Percentiles rank a stretch among this genome's conserved stretches.
These are phyloP conservation scores for Callospermophilus lateralis DNA, from an alignment of 2,113 vertebrate species.

Conservation along the genomic window DNA sequence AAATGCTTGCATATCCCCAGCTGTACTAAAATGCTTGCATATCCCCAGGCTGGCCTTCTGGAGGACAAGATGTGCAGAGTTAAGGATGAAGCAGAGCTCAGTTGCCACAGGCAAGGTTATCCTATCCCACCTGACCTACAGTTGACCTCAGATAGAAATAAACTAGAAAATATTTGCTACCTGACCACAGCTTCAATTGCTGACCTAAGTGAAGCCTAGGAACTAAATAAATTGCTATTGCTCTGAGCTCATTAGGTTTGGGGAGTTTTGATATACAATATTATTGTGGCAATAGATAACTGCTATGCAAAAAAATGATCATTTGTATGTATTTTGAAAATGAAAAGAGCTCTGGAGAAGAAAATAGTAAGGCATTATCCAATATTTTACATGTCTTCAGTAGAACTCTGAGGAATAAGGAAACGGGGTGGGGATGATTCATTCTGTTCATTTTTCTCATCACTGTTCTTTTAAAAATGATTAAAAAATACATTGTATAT, in stretches of 20 bases:
- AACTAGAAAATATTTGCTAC: not conserved
- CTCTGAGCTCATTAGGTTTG: not conserved
- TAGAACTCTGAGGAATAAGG: not conserved
- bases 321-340: not conserved
- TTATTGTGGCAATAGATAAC: not conserved
- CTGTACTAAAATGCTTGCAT: not conserved
- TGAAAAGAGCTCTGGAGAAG: not conserved
- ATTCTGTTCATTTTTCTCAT: not conserved
- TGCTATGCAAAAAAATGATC: not conserved
- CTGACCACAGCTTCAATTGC: not conserved
- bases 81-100: not conserved
- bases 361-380: not conserved
- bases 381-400: not conserved
- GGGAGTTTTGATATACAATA: not conserved
- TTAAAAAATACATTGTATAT: not conserved
- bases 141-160: not conserved
- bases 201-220: not conserved
- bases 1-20: not conserved
- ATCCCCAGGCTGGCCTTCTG: not conserved
- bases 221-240: not conserved
- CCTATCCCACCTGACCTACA: not conserved
- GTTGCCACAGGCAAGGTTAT: not conserved
- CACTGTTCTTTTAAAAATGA: not conserved
- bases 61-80: not conserved
- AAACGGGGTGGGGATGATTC: not conserved